Conservation (phyloP, 2,113 vertebrate species). For the Ibidorhyncha struthersii region DNA sequence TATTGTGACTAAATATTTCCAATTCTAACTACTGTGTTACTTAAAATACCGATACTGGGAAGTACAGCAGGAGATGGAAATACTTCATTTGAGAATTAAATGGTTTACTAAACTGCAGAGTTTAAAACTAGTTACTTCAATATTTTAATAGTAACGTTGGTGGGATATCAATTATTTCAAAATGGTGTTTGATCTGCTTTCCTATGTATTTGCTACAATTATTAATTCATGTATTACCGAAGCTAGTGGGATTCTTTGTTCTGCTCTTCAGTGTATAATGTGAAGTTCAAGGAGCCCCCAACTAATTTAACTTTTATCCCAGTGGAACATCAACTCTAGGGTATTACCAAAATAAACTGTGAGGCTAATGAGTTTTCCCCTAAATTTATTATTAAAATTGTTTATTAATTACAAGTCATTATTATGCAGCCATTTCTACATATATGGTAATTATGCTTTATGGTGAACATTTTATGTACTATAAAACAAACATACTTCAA, state of each 20-base stretch:
- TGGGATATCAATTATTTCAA: background rate
- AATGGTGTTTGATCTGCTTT: background rate
- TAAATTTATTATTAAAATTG: conserved; percentile 27
- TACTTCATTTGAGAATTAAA: background rate
- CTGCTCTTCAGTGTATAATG: background rate
- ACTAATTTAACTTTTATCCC: background rate
- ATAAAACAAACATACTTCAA: background rate
- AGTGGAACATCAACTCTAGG: background rate
- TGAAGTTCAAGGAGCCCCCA: background rate
- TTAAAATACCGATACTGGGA: background rate
- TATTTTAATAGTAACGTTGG: background rate
- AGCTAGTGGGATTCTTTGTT: background rate
- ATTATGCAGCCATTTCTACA: background rate
- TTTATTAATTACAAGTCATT: conserved; percentile 36
- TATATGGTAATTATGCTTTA: background rate
- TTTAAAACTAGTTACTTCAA: background rate
- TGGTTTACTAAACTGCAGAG: background rate
- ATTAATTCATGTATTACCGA: background rate
- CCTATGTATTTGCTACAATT: background rate
- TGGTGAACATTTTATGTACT: background rate
- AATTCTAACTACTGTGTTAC: background rate
- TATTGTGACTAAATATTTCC: background rate
- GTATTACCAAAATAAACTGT: conserved; percentile 31
- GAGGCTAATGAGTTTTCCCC: conserved; percentile 24
- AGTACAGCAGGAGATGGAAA: background rate